A percentile compares a stretch with the other conserved stretches of the same genome.
Conservation (phyloP, 1,140 invertebrate genomes). For the Argopecten irradians region DNA sequence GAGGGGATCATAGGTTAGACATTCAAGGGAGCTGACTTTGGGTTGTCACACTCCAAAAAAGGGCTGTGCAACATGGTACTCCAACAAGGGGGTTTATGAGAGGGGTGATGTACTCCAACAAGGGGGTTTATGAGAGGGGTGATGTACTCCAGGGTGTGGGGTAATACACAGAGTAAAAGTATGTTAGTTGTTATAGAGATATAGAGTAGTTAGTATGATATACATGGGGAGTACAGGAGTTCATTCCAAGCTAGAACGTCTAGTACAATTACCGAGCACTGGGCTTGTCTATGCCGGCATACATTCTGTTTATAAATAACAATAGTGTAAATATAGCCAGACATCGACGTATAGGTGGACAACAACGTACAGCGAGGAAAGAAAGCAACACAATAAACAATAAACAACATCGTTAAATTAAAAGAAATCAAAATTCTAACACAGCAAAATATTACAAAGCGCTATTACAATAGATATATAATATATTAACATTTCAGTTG, state of each 20-base stretch:
- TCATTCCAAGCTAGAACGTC: background rate
- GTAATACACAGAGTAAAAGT: background rate
- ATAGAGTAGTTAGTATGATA: background rate
- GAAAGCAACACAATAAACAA: background rate
- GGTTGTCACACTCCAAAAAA: too few relatives aligned
- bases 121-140: background rate
- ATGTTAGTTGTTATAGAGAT: background rate
- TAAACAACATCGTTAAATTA: background rate
- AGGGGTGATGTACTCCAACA: background rate
- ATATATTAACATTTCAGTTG: background rate
- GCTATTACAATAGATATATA: too few relatives aligned
- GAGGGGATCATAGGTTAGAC: too few relatives aligned
- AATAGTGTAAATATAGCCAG: background rate
- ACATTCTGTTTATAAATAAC: constrained; percentile 50
- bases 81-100: background rate
- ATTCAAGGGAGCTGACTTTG: too few relatives aligned
- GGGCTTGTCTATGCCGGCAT: constrained; percentile 51
- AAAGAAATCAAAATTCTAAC: background rate
- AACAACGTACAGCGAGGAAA: background rate
- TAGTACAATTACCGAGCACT: constrained; percentile 47
- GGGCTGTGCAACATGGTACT: too few relatives aligned
- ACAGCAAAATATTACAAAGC: background rate
- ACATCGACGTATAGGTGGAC: background rate
- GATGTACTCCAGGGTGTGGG: background rate
- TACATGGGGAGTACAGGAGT: background rate